Percentiles rank a stretch among this genome's conserved stretches.
phyloP scores from a whole-genome alignment of 2,113 vertebrate genomes.

The Platysteira castanea region DNA sequence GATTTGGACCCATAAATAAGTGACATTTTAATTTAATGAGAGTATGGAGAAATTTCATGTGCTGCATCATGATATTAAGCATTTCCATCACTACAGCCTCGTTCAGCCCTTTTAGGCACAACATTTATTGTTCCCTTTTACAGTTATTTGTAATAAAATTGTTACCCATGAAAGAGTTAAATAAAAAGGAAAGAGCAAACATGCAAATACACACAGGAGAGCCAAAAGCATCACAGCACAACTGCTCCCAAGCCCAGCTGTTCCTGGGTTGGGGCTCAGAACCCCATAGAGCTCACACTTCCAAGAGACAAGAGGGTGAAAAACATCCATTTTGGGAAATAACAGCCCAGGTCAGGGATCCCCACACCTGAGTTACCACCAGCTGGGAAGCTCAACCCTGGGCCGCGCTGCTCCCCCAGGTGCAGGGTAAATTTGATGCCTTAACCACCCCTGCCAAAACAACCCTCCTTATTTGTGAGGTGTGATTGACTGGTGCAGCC shows the following conservation, averaged over 20 bases:
- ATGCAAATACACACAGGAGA: neutral
- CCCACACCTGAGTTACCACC: neutral
- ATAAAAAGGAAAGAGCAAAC: neutral
- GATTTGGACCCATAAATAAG: neutral
- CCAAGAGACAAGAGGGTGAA: neutral
- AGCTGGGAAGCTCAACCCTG: neutral
- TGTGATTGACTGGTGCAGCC: neutral
- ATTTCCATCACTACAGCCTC: neutral
- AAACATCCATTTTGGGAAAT: neutral
- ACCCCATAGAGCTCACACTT: neutral
- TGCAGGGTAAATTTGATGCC: neutral
- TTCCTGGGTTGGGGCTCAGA: neutral
- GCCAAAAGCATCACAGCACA: neutral
- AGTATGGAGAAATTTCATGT: neutral
- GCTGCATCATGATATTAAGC: neutral
- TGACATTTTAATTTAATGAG: neutral
- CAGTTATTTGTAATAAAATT: neutral
- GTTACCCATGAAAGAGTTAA: neutral
- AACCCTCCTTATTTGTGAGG: neutral
- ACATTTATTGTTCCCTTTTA: neutral
- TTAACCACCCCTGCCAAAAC: neutral
- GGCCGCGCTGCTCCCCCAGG: neutral
- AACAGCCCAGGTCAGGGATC: neutral
- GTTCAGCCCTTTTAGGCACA: neutral
- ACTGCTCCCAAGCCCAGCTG: neutral